Base-by-base conservation (phyloP, 1,140 invertebrate genomes). In the Uloborus diversus region DNA sequence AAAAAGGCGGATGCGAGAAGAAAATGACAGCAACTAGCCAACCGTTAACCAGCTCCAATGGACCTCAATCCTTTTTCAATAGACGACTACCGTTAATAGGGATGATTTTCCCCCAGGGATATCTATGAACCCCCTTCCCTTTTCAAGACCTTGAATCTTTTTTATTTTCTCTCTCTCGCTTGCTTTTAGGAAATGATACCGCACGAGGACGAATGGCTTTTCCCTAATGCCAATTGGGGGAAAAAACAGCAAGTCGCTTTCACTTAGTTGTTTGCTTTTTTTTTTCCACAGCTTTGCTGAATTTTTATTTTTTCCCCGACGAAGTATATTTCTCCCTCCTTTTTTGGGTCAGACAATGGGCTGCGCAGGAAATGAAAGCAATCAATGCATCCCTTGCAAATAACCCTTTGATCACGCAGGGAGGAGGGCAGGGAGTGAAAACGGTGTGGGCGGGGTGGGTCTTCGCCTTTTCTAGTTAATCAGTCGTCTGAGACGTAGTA, bases 321-420 rank as follows among this genome's bases (percentile, higher is more conserved):
- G n/a, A n/a, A n/a, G n/a, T n/a, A n/a, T 59, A 14, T 59, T 47
- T 62, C 35, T 30, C 59, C 51, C 25, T 30, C 27, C 27, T 59
- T 25, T 37, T 53, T 49, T 78, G 42, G 73, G 61, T 75, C 71
- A 75, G 49, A 78, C 73, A 78, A 78, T 65, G 33, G 69, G 37
- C 23, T 37, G 20, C 7, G 73, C 73, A 78, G 73, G 73, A 78
- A 78, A 78, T 78, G 62, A 30, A 56, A 51, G 61, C 59, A 78
- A 78, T 78, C 73, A 78, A 78, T 78, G 73, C 73, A 56, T 78
- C 73, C 73, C 73, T 25, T 35, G 57, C 20, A 71, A 71, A 59
- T 57, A 78, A 78, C 73, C 73, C 73, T 78, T 78, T 78, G 73
- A 78, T 78, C 73, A 78, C 73, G 73, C 57, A 64, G 68, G 20